phyloP scores from a whole-genome alignment of 2,888 invertebrate genomes.

The Acrobasis repandana region DNA sequence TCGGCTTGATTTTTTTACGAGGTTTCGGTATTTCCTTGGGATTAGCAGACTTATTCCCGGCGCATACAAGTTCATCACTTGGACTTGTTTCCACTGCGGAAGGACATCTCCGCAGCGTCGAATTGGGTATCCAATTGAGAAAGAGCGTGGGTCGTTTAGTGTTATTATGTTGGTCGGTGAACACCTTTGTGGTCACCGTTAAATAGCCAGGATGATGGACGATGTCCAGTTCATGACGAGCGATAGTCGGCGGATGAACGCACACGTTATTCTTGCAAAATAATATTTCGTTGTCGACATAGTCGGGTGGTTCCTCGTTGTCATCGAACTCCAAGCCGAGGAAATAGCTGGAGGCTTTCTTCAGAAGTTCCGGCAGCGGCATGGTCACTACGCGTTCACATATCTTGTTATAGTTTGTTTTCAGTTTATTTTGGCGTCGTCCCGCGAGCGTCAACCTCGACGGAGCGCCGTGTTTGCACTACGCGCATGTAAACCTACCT shows the following conservation, averaged over 20 bases:
- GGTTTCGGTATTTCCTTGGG: constrained; percentile 54
- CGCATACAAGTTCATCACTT: constrained; percentile 65
- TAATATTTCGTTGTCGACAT: constrained; percentile 92
- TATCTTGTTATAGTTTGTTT: constrained; percentile 50
- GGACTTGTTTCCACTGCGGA: constrained; percentile 85
- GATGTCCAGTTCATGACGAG: constrained; percentile 91
- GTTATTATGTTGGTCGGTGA: constrained; percentile 89
- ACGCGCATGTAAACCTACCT: constrained; percentile 76
- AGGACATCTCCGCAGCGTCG: constrained; percentile 93
- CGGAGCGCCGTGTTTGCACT: constrained; percentile 66
- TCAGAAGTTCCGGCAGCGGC: constrained; percentile 90
- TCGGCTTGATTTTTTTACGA: constrained; percentile 41
- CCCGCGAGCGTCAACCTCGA: constrained; percentile 66
- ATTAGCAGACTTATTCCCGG: constrained; percentile 54
- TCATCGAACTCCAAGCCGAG: constrained; percentile 86
- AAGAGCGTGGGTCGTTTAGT: constrained; percentile 91
- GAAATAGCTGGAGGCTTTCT: constrained; percentile 91
- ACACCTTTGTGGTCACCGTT: constrained; percentile 92
- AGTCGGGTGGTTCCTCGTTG: constrained; percentile 83
- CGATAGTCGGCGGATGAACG: constrained; percentile 95
- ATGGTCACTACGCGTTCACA: constrained; percentile 76
- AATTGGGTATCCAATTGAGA: constrained; percentile 97
- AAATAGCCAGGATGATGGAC: constrained; percentile 96
- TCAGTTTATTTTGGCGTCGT: constrained; percentile 44
- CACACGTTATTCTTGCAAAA: constrained; percentile 98